Conservation (phyloP, 2,797 vertebrate species). For the Gadopsis marmoratus region DNA sequence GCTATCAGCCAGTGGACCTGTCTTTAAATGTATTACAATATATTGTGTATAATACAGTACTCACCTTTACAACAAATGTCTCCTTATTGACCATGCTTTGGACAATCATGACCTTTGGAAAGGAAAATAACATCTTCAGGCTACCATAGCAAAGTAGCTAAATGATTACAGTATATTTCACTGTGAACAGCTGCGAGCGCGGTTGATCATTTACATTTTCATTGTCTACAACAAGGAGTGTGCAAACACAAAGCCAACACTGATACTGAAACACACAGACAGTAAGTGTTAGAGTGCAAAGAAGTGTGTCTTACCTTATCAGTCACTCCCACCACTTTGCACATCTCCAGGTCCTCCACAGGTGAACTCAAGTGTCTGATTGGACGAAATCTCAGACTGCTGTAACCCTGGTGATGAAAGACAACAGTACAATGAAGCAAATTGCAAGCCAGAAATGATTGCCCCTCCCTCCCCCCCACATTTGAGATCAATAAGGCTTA, state of each 20-base stretch:
- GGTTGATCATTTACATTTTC: slow-evolving; percentile 21
- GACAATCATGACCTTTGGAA: slow-evolving; percentile 91
- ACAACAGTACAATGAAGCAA: background rate
- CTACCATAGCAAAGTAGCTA: background rate
- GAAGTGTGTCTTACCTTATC: slow-evolving; percentile 90
- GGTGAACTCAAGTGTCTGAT: slow-evolving; percentile 95
- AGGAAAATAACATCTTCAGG: slow-evolving; percentile 27
- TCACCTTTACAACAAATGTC: slow-evolving; percentile 95
- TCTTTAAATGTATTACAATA: slow-evolving; percentile 12
- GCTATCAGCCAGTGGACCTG: background rate
- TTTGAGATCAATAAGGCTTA: background rate
- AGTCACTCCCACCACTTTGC: slow-evolving; percentile 92
- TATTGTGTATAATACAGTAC: slow-evolving; percentile 45
- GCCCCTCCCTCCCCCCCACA: background rate
- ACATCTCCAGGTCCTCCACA: slow-evolving; percentile 94
- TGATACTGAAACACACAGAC: background rate
- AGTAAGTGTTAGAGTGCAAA: background rate
- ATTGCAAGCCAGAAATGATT: background rate
- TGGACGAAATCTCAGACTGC: slow-evolving; percentile 96
- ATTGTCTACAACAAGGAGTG: background rate
- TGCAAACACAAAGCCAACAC: background rate
- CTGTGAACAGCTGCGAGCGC: background rate
- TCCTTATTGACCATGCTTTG: slow-evolving; percentile 91
- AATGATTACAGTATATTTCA: slow-evolving; percentile 3
- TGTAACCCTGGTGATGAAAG: slow-evolving; percentile 90